Evolutionary conservation across 2,888 invertebrate genomes (phyloP), one percentile per base, ranked within the genome.

Genomic region (Amphiduros pacificus): DNA sequence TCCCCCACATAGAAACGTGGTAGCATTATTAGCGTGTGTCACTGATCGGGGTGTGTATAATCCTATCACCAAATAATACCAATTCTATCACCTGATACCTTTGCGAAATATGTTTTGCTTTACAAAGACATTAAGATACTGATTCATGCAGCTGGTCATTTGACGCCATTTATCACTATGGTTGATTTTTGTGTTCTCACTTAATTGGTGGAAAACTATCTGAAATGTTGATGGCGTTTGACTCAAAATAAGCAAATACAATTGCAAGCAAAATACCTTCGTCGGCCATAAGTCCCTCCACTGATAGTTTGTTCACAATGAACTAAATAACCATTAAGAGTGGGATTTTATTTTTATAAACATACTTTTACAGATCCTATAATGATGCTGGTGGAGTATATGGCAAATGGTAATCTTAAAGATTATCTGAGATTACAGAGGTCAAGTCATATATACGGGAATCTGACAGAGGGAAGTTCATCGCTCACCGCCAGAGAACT

Each of bases 371-470:
- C 85, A 91, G 94, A 94, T 79, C 95, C 95, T 11, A 88, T 92
- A 63, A 90, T 94, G 78, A 91, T 95, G 26, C 91, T 96, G 73
- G 90, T 96, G 88, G 95, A 96, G 83, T 94, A 91, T 79, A 91
- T 94, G 6, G 88, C 89, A 73, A 87, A 90, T 27, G 95, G 95
- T 0, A 94, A 94, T 83, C 86, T 96, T 60, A 93, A 94, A 82
- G 90, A 91, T 73, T 94, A 91, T 80, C 85, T 96, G 28, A 86
- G 95, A 26, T 14, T 54, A 14, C n/a, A 31, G 50, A 5, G 22
- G 17, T 41, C 55, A 17, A 29, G 57, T 3, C 3, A 2, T 9
- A 24, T 22, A 3, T 40, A 44, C n/a, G 22, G 22, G 24, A 5
- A 3, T 9, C 14, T 22, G 28, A 28, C 26, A 11, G 40, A 54